phyloP scores from a whole-genome alignment of 2,888 invertebrate species.

The Acleris sparsana region DNA sequence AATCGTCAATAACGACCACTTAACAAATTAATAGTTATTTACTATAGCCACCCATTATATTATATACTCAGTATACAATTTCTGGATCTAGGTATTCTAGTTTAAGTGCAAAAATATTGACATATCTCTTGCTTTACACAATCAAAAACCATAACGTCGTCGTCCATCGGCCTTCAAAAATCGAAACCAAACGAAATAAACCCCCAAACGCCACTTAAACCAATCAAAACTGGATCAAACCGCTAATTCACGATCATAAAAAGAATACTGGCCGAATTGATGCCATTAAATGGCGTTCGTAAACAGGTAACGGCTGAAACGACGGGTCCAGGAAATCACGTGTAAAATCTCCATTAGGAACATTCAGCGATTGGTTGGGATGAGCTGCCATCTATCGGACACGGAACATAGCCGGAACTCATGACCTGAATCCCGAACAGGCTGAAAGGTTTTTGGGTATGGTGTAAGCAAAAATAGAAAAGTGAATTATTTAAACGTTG shows the following conservation, averaged over 20 bases:
- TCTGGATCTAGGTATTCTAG: no score
- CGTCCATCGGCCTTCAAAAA: background rate
- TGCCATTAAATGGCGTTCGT: slow-evolving; percentile 44
- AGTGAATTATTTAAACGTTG: background rate
- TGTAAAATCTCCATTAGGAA: slow-evolving; percentile 81
- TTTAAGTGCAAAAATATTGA: no score
- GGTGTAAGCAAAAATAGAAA: slow-evolving; percentile 21
- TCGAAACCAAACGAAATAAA: slow-evolving; percentile 11
- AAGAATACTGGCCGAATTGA: slow-evolving; percentile 34
- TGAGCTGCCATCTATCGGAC: slow-evolving; percentile 75
- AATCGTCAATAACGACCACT: no score
- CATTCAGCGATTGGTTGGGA: slow-evolving; percentile 73
- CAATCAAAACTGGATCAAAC: slow-evolving; percentile 34
- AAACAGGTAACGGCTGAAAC: slow-evolving; percentile 60
- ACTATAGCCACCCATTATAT: no score
- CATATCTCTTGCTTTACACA: no score
- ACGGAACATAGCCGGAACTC: slow-evolving; percentile 70
- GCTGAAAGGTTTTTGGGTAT: slow-evolving; percentile 51
- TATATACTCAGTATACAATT: no score
- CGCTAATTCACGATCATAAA: slow-evolving; percentile 24
- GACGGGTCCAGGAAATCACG: slow-evolving; percentile 71
- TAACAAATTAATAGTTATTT: no score
- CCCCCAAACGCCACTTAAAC: slow-evolving; percentile 22
- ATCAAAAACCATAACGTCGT: background rate
- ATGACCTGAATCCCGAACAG: slow-evolving; percentile 72